These are phyloP conservation scores for Mergus octosetaceus DNA, from an alignment of 2,797 vertebrate genomes.

Conservation along the genomic window DNA sequence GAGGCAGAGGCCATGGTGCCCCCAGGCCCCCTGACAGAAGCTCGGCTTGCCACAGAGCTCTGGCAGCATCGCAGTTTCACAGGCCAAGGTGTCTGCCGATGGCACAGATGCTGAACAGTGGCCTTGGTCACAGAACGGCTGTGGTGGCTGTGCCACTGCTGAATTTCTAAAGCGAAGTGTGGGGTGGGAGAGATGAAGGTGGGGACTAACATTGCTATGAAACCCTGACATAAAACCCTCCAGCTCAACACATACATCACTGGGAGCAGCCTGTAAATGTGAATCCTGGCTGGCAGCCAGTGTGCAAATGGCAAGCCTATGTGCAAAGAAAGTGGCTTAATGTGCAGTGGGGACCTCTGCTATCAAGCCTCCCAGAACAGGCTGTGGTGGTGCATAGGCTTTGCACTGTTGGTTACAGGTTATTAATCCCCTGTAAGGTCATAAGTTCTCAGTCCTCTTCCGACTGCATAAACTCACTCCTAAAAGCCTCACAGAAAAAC, in stretches of 20 bases:
- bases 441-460: neutral
- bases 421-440: constrained; percentile 5
- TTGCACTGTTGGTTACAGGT: constrained; percentile 29
- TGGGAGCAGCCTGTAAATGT: constrained; percentile 21
- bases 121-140: neutral
- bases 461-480: neutral
- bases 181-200: neutral
- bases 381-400: constrained; percentile 36
- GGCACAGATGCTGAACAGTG: neutral
- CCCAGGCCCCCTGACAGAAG: accelerated
- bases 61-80: neutral
- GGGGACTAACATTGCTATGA: neutral
- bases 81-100: accelerated
- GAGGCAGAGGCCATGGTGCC: neutral
- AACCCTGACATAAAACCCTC: neutral
- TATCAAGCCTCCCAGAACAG: neutral
- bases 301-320: neutral
- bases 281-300: constrained; percentile 40
- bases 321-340: constrained; percentile 1
- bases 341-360: neutral
- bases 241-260: neutral
- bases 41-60: accelerated
- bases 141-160: accelerated
- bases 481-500: neutral
- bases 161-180: neutral